phyloP scores from a whole-genome alignment of 1,140 invertebrate genomes.

The Caenorhabditis elegans region WBcel235 BX284606.5:9740001-9740500 shows the following conservation, averaged over 20 bases:
- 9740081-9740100: neutral
- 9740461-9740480: neutral
- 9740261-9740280: neutral
- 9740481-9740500: neutral
- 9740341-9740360: too few species aligned
- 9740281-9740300: conserved; percentile 29
- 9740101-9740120: neutral
- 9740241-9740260: neutral
- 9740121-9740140: neutral
- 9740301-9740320: conserved; percentile 6
- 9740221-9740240: neutral
- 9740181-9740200: neutral
- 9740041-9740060: too few species aligned
- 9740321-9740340: neutral
- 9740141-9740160: conserved; percentile 20
- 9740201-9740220: neutral
- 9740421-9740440: neutral
- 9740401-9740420: neutral
- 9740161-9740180: conserved; percentile 26
- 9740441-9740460: neutral
- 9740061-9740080: neutral
- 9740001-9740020: too few species aligned
- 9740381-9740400: neutral
- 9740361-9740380: neutral
- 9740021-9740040: too few species aligned